phyloP scores from a whole-genome alignment of 2,113 vertebrate genomes.

The Myanophis thanlyinensis region DNA sequence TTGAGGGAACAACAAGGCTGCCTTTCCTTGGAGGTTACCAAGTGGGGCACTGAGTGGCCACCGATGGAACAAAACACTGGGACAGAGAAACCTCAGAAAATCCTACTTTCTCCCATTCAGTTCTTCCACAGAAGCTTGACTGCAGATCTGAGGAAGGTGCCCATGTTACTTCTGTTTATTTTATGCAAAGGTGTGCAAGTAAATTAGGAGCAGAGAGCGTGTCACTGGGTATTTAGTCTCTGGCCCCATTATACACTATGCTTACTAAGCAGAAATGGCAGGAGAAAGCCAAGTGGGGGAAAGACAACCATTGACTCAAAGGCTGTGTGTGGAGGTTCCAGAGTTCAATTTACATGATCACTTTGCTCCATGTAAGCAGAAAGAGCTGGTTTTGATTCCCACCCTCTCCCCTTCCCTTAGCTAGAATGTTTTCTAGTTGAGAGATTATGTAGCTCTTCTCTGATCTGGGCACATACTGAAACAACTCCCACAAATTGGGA shows the following conservation, averaged over 20 bases:
- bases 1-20: background rate
- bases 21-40: background rate
- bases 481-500: background rate
- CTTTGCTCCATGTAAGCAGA: background rate
- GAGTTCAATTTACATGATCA: background rate
- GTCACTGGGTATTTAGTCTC: background rate
- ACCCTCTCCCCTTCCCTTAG: background rate
- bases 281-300: background rate
- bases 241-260: no score
- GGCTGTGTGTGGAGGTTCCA: background rate
- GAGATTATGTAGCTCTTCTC: background rate
- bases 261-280: background rate
- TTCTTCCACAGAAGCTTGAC: background rate
- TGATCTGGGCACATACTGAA: background rate
- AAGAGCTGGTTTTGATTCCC: background rate
- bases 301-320: background rate
- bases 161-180: background rate
- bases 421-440: background rate
- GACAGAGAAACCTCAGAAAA: background rate
- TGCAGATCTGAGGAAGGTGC: background rate
- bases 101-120: background rate
- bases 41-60: background rate
- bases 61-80: background rate
- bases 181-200: background rate
- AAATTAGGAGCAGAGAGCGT: background rate